A percentile compares a stretch with the other conserved stretches of the same genome.
Evolutionary conservation across 2,113 vertebrate species (phyloP).

Genomic region (Grus americana): DNA sequence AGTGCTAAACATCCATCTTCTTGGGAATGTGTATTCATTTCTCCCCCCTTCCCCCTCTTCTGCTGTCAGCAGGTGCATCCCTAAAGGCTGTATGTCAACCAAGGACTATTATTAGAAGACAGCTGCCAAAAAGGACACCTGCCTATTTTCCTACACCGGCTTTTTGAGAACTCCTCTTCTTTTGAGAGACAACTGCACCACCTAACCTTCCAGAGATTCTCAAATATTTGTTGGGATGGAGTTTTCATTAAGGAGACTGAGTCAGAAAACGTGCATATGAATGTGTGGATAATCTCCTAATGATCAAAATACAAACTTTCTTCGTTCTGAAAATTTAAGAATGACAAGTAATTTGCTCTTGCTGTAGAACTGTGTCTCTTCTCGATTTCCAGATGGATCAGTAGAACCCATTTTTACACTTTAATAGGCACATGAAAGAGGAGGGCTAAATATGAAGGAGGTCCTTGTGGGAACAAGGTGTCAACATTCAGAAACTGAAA

Average conservation of each 20-base stretch:
- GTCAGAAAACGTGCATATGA: accelerated
- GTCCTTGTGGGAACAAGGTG: neutral
- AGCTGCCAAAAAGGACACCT: neutral
- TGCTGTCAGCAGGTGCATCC: neutral
- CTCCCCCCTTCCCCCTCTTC: neutral
- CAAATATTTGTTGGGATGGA: neutral
- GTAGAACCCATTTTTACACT: neutral
- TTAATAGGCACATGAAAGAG: neutral
- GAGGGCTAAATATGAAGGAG: neutral
- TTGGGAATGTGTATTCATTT: neutral
- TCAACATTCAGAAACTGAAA: neutral
- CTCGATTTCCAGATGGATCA: neutral
- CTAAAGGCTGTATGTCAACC: neutral
- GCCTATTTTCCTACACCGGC: neutral
- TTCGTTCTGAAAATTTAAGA: neutral
- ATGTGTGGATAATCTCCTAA: neutral
- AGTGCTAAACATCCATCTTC: neutral
- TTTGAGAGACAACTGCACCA: neutral
- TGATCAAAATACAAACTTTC: neutral
- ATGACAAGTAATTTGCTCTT: neutral
- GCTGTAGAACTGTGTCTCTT: neutral
- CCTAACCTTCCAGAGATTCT: neutral
- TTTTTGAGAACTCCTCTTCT: neutral
- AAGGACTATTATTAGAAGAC: neutral
- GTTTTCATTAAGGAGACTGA: neutral